These are phyloP conservation scores for Chironomus tepperi DNA, from an alignment of 1,140 invertebrate species.

Conservation along the genomic window DNA sequence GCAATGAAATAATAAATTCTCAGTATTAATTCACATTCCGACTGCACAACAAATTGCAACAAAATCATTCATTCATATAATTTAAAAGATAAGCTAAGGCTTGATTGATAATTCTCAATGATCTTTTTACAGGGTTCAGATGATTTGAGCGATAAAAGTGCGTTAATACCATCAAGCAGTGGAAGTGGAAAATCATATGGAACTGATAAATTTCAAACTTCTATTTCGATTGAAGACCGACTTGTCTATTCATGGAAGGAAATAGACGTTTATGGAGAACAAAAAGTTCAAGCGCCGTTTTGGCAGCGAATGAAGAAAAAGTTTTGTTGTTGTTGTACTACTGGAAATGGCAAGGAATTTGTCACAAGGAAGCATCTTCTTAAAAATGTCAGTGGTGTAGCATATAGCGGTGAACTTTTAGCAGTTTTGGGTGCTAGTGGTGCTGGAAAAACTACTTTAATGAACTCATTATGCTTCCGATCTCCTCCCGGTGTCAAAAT, in stretches of 20 bases:
- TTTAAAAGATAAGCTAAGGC: neutral
- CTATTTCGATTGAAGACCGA: constrained; percentile 41
- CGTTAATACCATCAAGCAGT: neutral
- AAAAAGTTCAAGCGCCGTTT: constrained; percentile 34
- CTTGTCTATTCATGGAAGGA: constrained; percentile 61
- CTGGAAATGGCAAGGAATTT: constrained; percentile 39
- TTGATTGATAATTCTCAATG: neutral
- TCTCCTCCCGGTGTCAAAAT: constrained; percentile 56
- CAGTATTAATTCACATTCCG: neutral
- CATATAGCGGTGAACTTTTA: constrained; percentile 79
- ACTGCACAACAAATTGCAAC: neutral
- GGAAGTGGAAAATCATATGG: neutral
- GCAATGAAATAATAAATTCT: neutral
- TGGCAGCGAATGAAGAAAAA: constrained; percentile 39
- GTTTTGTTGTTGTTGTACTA: constrained; percentile 41
- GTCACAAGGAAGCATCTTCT: constrained; percentile 54
- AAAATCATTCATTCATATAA: neutral
- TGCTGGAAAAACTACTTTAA: constrained; percentile 89
- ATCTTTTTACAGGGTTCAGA: neutral
- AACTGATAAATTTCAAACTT: neutral
- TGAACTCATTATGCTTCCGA: constrained; percentile 83
- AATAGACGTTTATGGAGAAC: constrained; percentile 51
- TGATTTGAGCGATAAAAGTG: neutral
- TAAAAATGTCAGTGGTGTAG: constrained; percentile 71
- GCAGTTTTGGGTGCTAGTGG: constrained; percentile 92